A percentile compares a stretch with the other conserved stretches of the same genome.
Conservation (phyloP, 2,797 vertebrate species). For the Siniperca scherzeri region DNA sequence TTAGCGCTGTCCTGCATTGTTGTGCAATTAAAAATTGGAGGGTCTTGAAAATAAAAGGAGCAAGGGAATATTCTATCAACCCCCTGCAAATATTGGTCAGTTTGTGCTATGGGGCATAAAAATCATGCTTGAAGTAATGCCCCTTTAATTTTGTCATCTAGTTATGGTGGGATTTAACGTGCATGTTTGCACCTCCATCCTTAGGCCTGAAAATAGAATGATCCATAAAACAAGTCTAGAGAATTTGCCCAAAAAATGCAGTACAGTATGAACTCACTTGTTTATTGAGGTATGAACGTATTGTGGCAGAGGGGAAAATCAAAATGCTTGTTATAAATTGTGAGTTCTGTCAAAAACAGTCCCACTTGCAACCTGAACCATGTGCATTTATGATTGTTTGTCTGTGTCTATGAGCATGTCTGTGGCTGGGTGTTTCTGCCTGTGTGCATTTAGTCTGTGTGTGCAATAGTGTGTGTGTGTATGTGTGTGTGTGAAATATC, state of each 20-base stretch:
- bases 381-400: constrained; percentile 32
- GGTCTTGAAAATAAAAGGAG: not conserved
- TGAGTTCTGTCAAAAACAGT: constrained; percentile 33
- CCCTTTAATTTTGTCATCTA: constrained; percentile 7
- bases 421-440: constrained; percentile 28
- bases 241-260: not conserved
- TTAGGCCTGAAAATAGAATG: not conserved
- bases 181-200: constrained; percentile 2
- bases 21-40: not conserved
- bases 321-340: not conserved
- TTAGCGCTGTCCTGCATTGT: not conserved
- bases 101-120: not conserved
- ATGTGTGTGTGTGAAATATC: constrained; percentile 62
- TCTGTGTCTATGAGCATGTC: constrained; percentile 20
- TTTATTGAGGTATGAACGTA: constrained; percentile 5
- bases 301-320: not conserved
- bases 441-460: constrained; percentile 33
- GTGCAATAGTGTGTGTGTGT: constrained; percentile 11
- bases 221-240: not conserved
- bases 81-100: constrained; percentile 8
- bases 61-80: not conserved
- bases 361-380: constrained; percentile 8
- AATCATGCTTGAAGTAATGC: constrained; percentile 2
- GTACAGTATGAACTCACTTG: constrained; percentile 1
- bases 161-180: not conserved